Evolutionary conservation across 2,888 invertebrate species (phyloP).

Genomic region (Dicycla oo): DNA sequence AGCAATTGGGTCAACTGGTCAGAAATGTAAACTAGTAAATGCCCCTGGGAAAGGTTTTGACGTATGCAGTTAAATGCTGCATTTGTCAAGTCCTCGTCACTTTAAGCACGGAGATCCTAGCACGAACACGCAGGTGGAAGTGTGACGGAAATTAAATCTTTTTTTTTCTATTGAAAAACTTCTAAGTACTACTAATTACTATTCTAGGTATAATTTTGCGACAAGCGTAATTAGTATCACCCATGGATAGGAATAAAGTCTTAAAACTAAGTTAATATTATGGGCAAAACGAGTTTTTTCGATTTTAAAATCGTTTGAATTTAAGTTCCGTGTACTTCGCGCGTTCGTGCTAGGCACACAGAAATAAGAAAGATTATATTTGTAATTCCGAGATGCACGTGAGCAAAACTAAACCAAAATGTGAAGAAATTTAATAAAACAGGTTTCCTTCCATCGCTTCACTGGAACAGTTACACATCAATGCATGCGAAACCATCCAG

Average conservation of each 20-base stretch:
- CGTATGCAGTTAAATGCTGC: not conserved
- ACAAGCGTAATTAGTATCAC: not conserved
- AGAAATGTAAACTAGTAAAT: not conserved
- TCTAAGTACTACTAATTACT: too few species aligned
- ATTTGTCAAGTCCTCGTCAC: not conserved
- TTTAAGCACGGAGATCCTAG: not conserved
- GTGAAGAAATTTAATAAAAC: not conserved
- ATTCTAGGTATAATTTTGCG: too few species aligned
- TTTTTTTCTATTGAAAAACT: too few species aligned
- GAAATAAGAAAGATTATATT: not conserved
- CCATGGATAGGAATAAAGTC: not conserved
- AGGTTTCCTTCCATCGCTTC: not conserved
- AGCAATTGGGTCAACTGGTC: constrained; percentile 16
- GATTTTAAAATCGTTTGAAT: too few species aligned
- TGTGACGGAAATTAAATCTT: too few species aligned
- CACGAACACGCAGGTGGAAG: too few species aligned
- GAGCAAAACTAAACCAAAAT: not conserved
- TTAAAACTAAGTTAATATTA: too few species aligned
- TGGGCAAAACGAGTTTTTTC: too few species aligned
- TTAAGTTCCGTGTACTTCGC: too few species aligned
- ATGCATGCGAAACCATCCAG: constrained; percentile 13
- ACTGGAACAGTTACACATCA: constrained; percentile 9
- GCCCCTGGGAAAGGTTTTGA: not conserved
- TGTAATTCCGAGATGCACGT: not conserved
- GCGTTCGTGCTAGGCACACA: too few species aligned